Conservation (phyloP, 2,797 vertebrate species). For the Tamandua tetradactyla region DNA sequence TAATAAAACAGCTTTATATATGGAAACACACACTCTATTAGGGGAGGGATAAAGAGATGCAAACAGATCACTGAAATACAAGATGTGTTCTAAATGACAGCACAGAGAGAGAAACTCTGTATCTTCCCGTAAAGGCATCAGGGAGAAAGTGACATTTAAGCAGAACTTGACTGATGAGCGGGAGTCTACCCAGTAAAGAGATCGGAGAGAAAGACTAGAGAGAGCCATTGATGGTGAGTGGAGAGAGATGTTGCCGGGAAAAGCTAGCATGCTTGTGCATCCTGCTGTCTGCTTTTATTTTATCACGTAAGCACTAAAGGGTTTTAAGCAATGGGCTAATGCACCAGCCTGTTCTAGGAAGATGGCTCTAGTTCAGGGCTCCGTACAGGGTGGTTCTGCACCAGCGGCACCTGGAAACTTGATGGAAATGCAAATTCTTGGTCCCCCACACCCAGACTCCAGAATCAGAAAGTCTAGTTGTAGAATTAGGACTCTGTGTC, state of each 20-base stretch:
- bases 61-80: not conserved
- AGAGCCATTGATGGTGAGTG: rapidly evolving
- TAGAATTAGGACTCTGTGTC: not conserved
- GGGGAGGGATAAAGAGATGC: not conserved
- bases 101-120: not conserved
- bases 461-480: not conserved
- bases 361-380: rapidly evolving
- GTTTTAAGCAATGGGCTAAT: rapidly evolving
- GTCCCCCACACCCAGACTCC: not conserved
- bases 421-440: not conserved
- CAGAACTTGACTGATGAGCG: constrained; percentile 42
- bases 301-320: not conserved
- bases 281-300: rapidly evolving
- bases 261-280: not conserved
- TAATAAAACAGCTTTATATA: not conserved
- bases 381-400: not conserved
- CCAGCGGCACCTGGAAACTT: too few relatives aligned
- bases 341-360: not conserved
- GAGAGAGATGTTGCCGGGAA: not conserved
- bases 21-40: not conserved
- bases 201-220: not conserved
- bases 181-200: constrained; percentile 57
- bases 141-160: constrained; percentile 62
- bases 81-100: not conserved
- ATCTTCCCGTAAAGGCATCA: not conserved